Conservation (phyloP, 2,888 invertebrate genomes). For the Boloria selene region DNA sequence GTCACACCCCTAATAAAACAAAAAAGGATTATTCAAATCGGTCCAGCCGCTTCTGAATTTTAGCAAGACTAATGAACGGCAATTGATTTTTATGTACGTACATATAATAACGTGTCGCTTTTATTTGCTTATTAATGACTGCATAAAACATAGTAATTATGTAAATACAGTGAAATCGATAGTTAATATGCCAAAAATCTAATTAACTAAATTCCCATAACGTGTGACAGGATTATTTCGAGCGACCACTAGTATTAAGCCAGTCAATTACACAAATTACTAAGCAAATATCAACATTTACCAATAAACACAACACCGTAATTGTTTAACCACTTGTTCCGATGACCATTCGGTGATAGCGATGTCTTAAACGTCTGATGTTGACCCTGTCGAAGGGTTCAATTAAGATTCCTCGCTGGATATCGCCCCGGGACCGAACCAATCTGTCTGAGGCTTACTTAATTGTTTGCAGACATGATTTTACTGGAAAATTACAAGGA, state of each 20-base stretch:
- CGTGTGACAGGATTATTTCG: too few species aligned
- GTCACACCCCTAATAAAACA: too few species aligned
- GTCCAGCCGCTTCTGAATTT: too few species aligned
- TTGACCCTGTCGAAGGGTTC: constrained; percentile 59
- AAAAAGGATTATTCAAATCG: too few species aligned
- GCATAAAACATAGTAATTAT: too few species aligned
- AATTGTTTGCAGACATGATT: constrained; percentile 76
- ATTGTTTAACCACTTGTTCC: constrained; percentile 36
- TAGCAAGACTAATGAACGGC: too few species aligned
- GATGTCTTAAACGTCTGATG: constrained; percentile 39
- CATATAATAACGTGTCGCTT: too few species aligned
- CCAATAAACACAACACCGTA: constrained; percentile 48
- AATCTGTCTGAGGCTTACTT: constrained; percentile 64
- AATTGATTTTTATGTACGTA: too few species aligned
- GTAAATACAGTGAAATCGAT: too few species aligned
- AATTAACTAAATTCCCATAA: too few species aligned
- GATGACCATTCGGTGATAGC: constrained; percentile 42
- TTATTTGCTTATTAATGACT: too few species aligned
- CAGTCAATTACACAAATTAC: constrained; percentile 35
- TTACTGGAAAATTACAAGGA: constrained; percentile 50
- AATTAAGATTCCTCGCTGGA: constrained; percentile 70
- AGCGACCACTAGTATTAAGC: background rate
- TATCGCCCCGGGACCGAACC: constrained; percentile 63
- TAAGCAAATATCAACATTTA: constrained; percentile 39
- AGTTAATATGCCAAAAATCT: too few species aligned